phyloP scores from a whole-genome alignment of 2,888 invertebrate species.

The Sepioteuthis lessoniana region DNA sequence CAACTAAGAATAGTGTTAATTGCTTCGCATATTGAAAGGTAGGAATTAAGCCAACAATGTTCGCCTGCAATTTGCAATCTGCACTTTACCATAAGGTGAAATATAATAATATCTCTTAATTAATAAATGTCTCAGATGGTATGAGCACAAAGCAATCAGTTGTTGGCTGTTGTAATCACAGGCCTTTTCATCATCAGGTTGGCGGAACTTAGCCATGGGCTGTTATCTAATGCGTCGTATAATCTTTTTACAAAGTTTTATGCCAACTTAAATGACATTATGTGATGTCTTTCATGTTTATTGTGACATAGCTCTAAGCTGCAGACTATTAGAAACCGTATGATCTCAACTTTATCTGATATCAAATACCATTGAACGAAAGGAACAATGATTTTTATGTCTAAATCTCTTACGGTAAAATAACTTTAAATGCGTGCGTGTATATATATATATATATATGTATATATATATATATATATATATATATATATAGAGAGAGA shows the following conservation, averaged over 20 bases:
- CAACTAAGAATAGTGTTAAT: neutral
- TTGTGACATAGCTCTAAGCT: neutral
- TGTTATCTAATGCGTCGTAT: neutral
- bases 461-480: too few species aligned
- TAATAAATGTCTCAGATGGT: neutral
- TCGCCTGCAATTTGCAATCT: neutral
- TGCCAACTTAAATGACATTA: slow-evolving; percentile 17
- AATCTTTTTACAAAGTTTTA: neutral
- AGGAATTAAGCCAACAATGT: slow-evolving; percentile 20
- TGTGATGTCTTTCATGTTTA: neutral
- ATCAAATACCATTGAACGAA: neutral
- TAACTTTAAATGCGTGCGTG: neutral
- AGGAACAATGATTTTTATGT: neutral
- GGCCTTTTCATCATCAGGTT: neutral
- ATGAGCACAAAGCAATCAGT: neutral
- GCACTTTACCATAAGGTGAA: neutral
- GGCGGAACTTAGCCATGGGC: neutral
- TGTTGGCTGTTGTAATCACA: slow-evolving; percentile 33
- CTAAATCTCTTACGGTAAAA: neutral
- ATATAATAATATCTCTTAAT: slow-evolving; percentile 1
- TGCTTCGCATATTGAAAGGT: neutral
- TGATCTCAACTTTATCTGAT: neutral
- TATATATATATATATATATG: too few species aligned
- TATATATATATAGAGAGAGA: too few species aligned
- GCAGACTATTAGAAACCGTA: neutral